phyloP scores from a whole-genome alignment of 2,888 invertebrate species.

The Drosophila falleni region DNA sequence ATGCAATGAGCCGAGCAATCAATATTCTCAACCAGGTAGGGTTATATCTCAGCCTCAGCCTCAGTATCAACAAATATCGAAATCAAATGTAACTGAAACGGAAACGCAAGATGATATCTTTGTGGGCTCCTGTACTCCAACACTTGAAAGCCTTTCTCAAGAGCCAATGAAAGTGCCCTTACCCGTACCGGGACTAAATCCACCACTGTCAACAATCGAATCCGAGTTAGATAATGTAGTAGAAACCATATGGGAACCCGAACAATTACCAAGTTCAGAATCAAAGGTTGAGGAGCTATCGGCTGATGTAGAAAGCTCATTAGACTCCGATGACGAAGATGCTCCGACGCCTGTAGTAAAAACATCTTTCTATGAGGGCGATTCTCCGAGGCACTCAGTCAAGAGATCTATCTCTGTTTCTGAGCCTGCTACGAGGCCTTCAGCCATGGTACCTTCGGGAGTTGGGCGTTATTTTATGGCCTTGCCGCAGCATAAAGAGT shows the following conservation, averaged over 20 bases:
- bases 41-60: background rate
- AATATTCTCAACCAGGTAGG: conserved; percentile 14
- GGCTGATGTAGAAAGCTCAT: background rate
- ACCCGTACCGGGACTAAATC: background rate
- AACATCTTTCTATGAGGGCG: background rate
- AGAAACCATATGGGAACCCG: background rate
- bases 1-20: background rate
- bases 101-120: background rate
- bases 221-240: background rate
- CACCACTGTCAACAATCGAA: background rate
- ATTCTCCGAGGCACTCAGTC: background rate
- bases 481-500: conserved; percentile 78
- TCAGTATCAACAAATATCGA: background rate
- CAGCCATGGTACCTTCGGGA: background rate
- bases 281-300: background rate
- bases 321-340: background rate
- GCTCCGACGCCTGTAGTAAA: too few relatives aligned
- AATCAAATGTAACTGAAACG: background rate
- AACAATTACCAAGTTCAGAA: background rate
- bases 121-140: conserved; percentile 6
- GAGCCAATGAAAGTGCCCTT: background rate
- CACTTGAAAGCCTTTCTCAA: background rate
- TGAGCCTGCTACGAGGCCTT: background rate
- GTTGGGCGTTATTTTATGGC: conserved; percentile 61
- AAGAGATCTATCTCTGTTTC: background rate